Conservation (phyloP, 2,797 vertebrate genomes). For the Melanotaenia trifasciata region DNA sequence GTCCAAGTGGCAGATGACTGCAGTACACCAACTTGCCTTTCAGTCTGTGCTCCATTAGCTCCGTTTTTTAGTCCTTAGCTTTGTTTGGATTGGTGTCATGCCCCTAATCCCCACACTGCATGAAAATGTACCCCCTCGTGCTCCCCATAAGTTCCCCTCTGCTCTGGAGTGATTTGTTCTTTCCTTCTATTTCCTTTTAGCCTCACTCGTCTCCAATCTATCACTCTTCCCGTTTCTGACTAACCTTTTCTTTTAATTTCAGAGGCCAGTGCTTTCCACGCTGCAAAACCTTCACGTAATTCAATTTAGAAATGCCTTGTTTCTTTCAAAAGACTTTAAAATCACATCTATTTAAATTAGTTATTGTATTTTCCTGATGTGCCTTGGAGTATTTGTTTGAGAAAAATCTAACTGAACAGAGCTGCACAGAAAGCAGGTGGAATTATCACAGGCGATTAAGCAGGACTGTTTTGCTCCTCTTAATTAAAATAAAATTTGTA, state of each 20-base stretch:
- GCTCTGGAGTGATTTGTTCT: constrained; percentile 32
- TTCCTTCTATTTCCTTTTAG: constrained; percentile 28
- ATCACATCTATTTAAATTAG: neutral
- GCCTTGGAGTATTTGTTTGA: constrained; percentile 22
- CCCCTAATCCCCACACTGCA: constrained; percentile 71
- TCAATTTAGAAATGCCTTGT: neutral
- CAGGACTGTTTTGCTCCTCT: constrained; percentile 23
- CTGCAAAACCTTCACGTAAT: neutral
- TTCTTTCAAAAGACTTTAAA: neutral
- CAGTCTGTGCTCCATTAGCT: constrained; percentile 71
- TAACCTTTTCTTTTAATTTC: constrained; percentile 19
- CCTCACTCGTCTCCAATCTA: constrained; percentile 24
- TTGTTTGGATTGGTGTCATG: constrained; percentile 81
- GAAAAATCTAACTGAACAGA: constrained; percentile 12
- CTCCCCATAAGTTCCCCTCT: constrained; percentile 41
- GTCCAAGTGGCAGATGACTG: constrained; percentile 8
- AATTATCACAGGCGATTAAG: constrained; percentile 55
- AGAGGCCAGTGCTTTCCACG: neutral
- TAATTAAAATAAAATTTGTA: constrained; percentile 56
- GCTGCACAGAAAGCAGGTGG: constrained; percentile 30
- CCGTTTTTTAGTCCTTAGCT: constrained; percentile 70
- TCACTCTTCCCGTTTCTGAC: constrained; percentile 5
- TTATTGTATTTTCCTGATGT: constrained; percentile 15
- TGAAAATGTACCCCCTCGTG: constrained; percentile 50
- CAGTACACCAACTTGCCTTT: constrained; percentile 22